Conservation (phyloP, 2,113 vertebrate species). For the Carettochelys insculpta region DNA sequence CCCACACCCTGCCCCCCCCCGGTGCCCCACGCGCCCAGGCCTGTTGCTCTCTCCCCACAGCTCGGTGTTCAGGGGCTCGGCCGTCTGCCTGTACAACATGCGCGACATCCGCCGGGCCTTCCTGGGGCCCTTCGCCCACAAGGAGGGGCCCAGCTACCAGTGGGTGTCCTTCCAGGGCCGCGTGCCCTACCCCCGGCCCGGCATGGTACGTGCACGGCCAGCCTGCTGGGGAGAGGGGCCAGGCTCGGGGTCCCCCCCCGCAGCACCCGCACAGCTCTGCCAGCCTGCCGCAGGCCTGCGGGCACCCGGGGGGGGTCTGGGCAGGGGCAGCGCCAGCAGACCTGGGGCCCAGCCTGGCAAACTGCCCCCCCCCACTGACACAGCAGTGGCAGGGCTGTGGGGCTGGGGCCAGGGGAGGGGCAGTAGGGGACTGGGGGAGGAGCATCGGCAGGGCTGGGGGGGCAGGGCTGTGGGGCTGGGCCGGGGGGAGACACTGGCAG, state of each 20-base stretch:
- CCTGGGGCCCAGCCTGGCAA: background rate
- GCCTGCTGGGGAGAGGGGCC: background rate
- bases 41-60: slow-evolving; percentile 71
- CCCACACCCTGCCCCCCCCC: no score
- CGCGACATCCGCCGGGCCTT: slow-evolving; percentile 95
- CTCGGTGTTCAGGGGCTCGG: slow-evolving; percentile 93
- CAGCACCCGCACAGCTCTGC: no score
- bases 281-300: no score
- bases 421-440: no score
- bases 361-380: no score
- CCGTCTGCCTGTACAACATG: slow-evolving; percentile 95
- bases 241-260: no score
- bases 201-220: slow-evolving; percentile 85
- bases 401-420: no score
- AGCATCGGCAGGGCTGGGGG: no score
- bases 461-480: no score
- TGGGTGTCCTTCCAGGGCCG: slow-evolving; percentile 97
- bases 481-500: no score
- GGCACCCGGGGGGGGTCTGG: no score
- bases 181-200: slow-evolving; percentile 95
- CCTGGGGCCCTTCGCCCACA: slow-evolving; percentile 97
- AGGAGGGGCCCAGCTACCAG: slow-evolving; percentile 96
- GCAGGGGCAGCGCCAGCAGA: background rate
- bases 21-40: background rate
- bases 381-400: no score